Base-by-base conservation (phyloP, 1,140 invertebrate species). In the Macrotrachela quadricornifera region DNA sequence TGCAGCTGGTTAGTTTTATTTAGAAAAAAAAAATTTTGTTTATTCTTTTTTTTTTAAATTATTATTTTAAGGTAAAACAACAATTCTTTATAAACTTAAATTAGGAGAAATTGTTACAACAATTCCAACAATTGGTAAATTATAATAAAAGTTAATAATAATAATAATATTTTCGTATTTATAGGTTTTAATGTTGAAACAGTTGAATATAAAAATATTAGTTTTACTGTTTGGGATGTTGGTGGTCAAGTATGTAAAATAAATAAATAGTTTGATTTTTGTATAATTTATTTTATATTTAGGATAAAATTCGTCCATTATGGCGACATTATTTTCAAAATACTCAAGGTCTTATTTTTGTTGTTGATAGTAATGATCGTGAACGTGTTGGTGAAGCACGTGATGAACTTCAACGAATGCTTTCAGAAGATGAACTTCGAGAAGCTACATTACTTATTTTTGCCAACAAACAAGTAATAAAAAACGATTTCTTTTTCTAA, bases 321-420 rank as follows among this genome's bases (percentile, higher is more conserved):
- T 97, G 92, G 92, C 79, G 90, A 72, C 90, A 96, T 67, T 96
- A 96, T 67, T 96, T 92, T 67, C 87, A 94, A 71, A 94, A 95
- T 66, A 95, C 90, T 36, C 86, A 94, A 73, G 77, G 73, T 55
- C 74, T 96, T 14, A 96, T 96, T 56, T 96, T 92, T 70, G 91
- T 96, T 17, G 84, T 96, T 11, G 91, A 96, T 69, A 91, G 85
- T 49, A 95, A 90, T 71, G 91, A 96, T 69, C 75, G 85, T 43
- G 90, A 95, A 65, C 78, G 91, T 68, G 83, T 94, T 63, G 77
- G 76, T 49, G 91, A 96, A 72, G 88, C 88, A n/a, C 78, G 85
- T 68, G 82, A 86, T 63, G 91, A 96, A 72, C 70, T 96, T 46
- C 81, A 82, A 60, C 81, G 87, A 68, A 94, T 96, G 87, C 74